Conservation (phyloP, 2,113 vertebrate genomes). For the Madoqua kirkii region DNA sequence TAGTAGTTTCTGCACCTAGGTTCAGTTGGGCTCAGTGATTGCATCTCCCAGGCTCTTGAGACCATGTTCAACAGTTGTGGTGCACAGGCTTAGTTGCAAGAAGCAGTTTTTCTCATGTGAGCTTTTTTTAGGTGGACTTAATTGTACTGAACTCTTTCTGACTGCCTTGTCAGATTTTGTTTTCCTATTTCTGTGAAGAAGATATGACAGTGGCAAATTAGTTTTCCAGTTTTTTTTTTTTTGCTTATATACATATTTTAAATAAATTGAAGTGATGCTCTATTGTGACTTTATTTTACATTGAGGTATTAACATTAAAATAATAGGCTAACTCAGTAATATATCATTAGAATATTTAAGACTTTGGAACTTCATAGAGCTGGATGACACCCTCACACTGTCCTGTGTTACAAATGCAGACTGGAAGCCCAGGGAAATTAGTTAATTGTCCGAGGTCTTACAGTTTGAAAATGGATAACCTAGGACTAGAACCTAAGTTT, state of each 20-base stretch:
- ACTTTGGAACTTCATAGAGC: not conserved
- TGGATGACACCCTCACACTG: not conserved
- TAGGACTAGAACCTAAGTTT: not conserved
- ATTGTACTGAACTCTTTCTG: conserved; percentile 27
- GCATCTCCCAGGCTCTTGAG: not conserved
- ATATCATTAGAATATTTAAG: conserved; percentile 8
- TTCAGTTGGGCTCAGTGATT: not conserved
- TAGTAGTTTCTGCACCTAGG: not conserved
- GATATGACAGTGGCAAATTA: conserved; percentile 14
- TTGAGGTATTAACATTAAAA: conserved; percentile 40
- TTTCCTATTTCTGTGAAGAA: conserved; percentile 40
- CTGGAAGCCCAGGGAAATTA: not conserved
- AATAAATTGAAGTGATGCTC: conserved; percentile 2
- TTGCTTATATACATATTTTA: conserved; percentile 23
- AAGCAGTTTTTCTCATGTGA: not conserved
- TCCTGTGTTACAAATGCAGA: not conserved
- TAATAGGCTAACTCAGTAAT: conserved; percentile 10
- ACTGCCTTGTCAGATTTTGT: conserved; percentile 27
- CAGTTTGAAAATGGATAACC: not conserved
- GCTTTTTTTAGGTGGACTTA: not conserved
- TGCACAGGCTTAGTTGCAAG: not conserved
- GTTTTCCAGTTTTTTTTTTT: conserved; percentile 21
- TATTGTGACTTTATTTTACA: conserved; percentile 22
- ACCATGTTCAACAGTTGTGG: not conserved
- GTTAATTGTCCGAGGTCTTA: not conserved